Evolutionary conservation across 2,797 vertebrate genomes (phyloP).

Genomic region (Sebastes itinus): DNA sequence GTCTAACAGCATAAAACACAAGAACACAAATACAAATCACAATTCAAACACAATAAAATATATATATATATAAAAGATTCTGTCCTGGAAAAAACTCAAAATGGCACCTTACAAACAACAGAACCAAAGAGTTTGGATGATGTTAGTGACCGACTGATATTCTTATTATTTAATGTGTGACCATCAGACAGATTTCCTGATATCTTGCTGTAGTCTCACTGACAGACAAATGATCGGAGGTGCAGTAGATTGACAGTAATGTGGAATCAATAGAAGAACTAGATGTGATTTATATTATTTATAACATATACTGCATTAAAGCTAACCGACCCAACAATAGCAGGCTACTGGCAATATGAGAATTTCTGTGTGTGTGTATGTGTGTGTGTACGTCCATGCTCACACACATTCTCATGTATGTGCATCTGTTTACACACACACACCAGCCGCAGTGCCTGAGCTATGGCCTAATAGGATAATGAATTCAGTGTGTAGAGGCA

Average conservation of each 20-base stretch:
- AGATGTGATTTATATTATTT: conserved; percentile 65
- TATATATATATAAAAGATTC: not conserved
- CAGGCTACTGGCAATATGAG: conserved; percentile 32
- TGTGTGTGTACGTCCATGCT: not conserved
- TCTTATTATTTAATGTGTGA: not conserved
- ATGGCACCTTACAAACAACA: not conserved
- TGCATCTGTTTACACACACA: conserved; percentile 60
- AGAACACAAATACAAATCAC: not conserved
- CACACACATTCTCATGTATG: conserved; percentile 29
- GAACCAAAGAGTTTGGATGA: not conserved
- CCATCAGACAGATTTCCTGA: not conserved
- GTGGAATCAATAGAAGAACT: conserved; percentile 40
- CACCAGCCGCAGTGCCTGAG: conserved; percentile 58
- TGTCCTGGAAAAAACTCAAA: not conserved
- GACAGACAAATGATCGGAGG: conserved; percentile 34
- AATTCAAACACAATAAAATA: not conserved
- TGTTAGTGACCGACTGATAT: not conserved
- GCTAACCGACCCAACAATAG: conserved; percentile 57
- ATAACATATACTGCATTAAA: conserved; percentile 55
- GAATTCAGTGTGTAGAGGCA: conserved; percentile 75
- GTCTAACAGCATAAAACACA: not conserved
- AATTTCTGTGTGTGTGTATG: not conserved
- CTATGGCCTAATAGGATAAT: conserved; percentile 80
- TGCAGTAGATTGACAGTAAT: conserved; percentile 37
- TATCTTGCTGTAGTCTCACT: conserved; percentile 6